These are phyloP conservation scores for Luscinia megarhynchos DNA, from an alignment of 2,797 vertebrate genomes.

Conservation along the genomic window DNA sequence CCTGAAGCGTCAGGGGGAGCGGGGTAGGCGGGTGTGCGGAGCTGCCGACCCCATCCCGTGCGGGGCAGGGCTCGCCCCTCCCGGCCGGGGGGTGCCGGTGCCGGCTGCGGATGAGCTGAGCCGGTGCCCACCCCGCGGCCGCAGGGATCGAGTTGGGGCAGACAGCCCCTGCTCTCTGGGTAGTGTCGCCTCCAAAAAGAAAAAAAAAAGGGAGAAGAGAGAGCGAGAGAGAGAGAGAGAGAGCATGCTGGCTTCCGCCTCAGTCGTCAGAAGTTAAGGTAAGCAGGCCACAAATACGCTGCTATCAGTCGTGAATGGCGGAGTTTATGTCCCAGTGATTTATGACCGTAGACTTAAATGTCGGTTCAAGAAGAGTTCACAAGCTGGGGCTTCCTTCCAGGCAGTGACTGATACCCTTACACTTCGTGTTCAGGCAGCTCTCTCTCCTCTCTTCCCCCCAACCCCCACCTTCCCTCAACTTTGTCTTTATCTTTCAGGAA, in stretches of 20 bases:
- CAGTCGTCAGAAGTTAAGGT: conserved; percentile 97
- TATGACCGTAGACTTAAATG: conserved; percentile 99
- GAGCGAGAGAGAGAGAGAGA: background rate
- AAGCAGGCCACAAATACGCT: conserved; percentile 94
- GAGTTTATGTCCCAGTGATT: conserved; percentile 99
- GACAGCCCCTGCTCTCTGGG: conserved; percentile 81
- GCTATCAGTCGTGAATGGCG: conserved; percentile 92
- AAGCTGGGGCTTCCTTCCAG: conserved; percentile 87
- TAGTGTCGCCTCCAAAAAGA: conserved; percentile 81
- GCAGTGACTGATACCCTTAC: conserved; percentile 87
- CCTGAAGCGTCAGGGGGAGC: conserved; percentile 32
- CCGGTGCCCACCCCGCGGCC: conserved; percentile 74
- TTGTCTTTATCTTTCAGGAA: conserved; percentile 68
- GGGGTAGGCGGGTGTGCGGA: background rate
- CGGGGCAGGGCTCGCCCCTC: conserved; percentile 25
- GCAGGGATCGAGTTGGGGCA: conserved; percentile 75
- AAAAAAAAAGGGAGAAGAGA: background rate
- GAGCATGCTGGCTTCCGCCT: conserved; percentile 86
- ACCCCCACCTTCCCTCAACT: conserved; percentile 57
- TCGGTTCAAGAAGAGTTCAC: conserved; percentile 99
- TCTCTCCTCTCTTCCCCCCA: conserved; percentile 62
- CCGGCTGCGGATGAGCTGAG: conserved; percentile 45
- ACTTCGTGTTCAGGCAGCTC: conserved; percentile 81
- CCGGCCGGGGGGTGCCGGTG: background rate
- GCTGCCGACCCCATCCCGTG: conserved; percentile 35